Evolutionary conservation across 2,888 invertebrate genomes (phyloP), one percentile per base, ranked within the genome.

Genomic region (Oeneis ivallda): DNA sequence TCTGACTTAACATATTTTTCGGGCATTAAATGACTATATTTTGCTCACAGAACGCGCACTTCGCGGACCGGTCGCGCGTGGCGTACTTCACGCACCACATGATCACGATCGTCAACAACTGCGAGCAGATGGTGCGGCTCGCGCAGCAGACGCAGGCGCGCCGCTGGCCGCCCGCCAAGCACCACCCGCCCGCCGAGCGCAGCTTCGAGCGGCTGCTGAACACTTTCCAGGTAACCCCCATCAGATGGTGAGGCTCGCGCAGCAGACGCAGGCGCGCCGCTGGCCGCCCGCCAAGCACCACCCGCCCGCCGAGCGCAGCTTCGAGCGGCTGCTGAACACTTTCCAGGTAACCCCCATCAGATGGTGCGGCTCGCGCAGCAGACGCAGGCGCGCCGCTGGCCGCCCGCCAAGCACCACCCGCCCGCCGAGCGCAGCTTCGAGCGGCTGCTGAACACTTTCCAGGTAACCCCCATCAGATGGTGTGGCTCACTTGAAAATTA

Each of bases 51-150:
- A 96, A 95, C 69, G 94, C 94, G 69, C 98, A 99, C 88, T 98
- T 99, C 85, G 96, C 96, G 77, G 98, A 99, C 83, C 94, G 99
- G 8, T 97, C 96, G 76, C 96, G 96, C 82, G 94, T 95, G 53
- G 95, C 94, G 62, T 98, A 95, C 88, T 99, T 97, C 84, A 97
- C 98, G 0, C 97, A 98, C 81, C 97, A 98, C 86, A 97, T 98
- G 94, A 98, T 98, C 74, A 98, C 98, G 0, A 96, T 98, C 66
- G 96, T 98, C 45, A 99, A 99, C 91, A 99, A 99, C 90, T 97
- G 98, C 82, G 93, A 97, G 76, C 96, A 97, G 83, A 96, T 99
- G 91, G 94, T 95, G 66, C 97, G 98, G 75, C 93, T 98, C 71
- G 96, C 98, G 63, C 95, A 95, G 75, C 96, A 96, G 86, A 95